Conservation (phyloP, 1,140 invertebrate species). For the Paraescarpia echinospica region DNA sequence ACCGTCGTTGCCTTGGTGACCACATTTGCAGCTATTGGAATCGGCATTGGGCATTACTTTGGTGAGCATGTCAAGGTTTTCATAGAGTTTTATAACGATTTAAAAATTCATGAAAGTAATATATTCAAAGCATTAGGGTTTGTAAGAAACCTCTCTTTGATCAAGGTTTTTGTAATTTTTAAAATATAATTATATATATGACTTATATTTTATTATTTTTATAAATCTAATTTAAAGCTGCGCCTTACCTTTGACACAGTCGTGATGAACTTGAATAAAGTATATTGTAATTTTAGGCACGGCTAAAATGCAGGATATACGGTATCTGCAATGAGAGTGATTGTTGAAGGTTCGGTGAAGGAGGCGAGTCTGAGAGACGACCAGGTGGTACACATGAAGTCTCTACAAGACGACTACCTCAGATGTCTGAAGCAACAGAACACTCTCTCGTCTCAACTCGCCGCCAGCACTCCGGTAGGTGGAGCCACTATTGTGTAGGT, state of each 20-base stretch:
- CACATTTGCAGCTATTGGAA: conserved; percentile 11
- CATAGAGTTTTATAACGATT: neutral
- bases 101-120: no score
- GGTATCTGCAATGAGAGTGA: no score
- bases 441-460: neutral
- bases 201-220: no score
- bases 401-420: conserved; percentile 20
- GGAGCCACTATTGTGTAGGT: neutral
- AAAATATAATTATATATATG: no score
- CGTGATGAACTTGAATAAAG: no score
- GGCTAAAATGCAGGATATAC: no score
- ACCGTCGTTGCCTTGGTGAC: conserved; percentile 11
- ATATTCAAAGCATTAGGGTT: no score
- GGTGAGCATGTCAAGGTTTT: conserved; percentile 7
- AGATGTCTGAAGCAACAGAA: conserved; percentile 15
- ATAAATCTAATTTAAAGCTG: no score
- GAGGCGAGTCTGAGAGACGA: neutral
- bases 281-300: no score
- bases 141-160: no score
- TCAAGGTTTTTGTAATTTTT: no score
- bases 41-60: conserved; percentile 25
- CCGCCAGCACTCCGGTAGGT: neutral
- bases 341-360: conserved; percentile 19
- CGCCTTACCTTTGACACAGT: no score
- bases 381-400: conserved; percentile 12